Percentiles rank a stretch among this genome's conserved stretches.
Conservation (phyloP, 1,140 invertebrate species). For the Proales similis region DNA sequence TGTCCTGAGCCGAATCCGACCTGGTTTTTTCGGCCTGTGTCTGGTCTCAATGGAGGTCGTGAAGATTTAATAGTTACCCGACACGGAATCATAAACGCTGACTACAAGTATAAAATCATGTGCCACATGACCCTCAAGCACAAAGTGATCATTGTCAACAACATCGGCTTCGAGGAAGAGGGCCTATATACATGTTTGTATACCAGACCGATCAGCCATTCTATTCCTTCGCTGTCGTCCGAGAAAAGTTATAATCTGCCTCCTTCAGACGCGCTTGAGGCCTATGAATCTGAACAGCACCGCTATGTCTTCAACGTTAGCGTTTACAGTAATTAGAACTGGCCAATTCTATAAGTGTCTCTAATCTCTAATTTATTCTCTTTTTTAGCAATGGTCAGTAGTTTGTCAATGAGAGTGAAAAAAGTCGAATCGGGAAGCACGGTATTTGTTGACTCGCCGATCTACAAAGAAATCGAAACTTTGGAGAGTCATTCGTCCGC, state of each 20-base stretch:
- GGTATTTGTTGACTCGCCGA: no score
- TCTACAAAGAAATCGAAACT: no score
- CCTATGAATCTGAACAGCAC: neutral
- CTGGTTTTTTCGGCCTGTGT: slow-evolving; percentile 18
- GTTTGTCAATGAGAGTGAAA: slow-evolving; percentile 6
- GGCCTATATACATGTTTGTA: slow-evolving; percentile 29
- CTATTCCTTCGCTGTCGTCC: no score
- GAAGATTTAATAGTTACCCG: slow-evolving; percentile 32
- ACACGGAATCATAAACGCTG: slow-evolving; percentile 29
- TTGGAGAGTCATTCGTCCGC: no score
- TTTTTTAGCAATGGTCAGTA: slow-evolving; percentile 7
- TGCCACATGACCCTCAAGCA: slow-evolving; percentile 37
- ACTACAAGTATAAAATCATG: slow-evolving; percentile 37
- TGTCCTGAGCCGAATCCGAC: slow-evolving; percentile 31
- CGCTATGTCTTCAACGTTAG: slow-evolving; percentile 33
- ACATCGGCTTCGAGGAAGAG: slow-evolving; percentile 31
- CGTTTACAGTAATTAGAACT: slow-evolving; percentile 34
- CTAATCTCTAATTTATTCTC: neutral
- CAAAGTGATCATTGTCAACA: slow-evolving; percentile 35
- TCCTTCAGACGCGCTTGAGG: neutral
- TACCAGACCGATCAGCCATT: no score
- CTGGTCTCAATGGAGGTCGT: neutral
- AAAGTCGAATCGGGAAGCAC: neutral
- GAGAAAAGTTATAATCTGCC: neutral
- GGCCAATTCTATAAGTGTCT: no score